Evolutionary conservation across 2,888 invertebrate genomes (phyloP).

Genomic region (Eristalis arbustorum): DNA sequence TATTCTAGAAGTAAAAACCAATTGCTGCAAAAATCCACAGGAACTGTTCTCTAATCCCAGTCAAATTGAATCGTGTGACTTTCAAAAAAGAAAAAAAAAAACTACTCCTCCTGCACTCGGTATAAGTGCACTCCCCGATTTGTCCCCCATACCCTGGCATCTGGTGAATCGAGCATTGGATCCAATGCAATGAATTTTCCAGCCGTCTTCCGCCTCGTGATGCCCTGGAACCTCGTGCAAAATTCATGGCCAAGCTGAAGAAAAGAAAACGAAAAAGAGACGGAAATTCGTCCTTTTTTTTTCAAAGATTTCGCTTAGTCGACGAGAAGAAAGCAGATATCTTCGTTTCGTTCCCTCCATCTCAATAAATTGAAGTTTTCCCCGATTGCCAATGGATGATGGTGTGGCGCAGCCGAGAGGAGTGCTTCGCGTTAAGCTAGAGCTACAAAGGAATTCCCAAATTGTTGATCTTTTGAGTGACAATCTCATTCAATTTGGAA

Average conservation of each 20-base stretch:
- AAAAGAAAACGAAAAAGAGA: background rate
- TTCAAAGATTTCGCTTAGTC: slow-evolving; percentile 24
- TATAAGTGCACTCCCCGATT: slow-evolving; percentile 57
- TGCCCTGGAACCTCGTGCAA: slow-evolving; percentile 1
- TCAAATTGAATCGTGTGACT: background rate
- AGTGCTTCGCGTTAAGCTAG: slow-evolving; percentile 19
- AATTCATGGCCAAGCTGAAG: background rate
- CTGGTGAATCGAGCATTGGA: slow-evolving; percentile 12
- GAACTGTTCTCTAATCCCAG: slow-evolving; percentile 13
- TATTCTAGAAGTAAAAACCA: too few species aligned
- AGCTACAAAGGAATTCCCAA: slow-evolving; percentile 1
- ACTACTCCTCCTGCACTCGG: slow-evolving; percentile 40
- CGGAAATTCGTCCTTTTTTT: background rate
- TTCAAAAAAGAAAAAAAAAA: slow-evolving; percentile 41
- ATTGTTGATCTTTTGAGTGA: slow-evolving; percentile 37
- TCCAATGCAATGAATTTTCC: slow-evolving; percentile 42
- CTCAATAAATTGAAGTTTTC: slow-evolving; percentile 34
- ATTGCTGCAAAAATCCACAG: background rate
- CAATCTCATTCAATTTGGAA: slow-evolving; percentile 24
- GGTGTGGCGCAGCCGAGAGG: background rate
- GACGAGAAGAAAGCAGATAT: background rate
- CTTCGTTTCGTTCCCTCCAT: background rate
- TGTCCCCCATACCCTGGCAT: slow-evolving; percentile 22
- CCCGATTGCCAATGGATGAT: slow-evolving; percentile 12
- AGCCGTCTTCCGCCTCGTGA: slow-evolving; percentile 1